Conservation (phyloP, 2,888 invertebrate genomes). For the Metallyticus violacea region DNA sequence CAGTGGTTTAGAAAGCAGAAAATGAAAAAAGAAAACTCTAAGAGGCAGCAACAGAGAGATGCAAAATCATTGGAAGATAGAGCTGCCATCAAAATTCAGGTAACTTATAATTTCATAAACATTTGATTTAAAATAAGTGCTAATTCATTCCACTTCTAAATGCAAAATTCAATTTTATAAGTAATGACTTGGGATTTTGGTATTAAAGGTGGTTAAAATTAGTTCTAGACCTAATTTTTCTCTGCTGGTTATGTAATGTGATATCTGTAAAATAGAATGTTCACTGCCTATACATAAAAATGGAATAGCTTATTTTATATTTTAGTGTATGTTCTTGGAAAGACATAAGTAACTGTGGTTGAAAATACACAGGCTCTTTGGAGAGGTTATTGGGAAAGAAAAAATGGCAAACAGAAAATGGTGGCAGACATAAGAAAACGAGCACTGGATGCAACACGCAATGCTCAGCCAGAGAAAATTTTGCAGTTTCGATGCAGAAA, state of each 20-base stretch:
- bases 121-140: neutral
- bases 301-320: no score
- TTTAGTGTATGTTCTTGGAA: no score
- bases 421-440: conserved; percentile 40
- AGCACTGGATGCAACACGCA: conserved; percentile 28
- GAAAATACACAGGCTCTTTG: conserved; percentile 42
- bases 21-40: neutral
- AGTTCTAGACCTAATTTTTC: no score
- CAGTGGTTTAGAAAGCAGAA: neutral
- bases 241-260: no score
- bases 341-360: no score
- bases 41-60: neutral
- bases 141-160: no score
- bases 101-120: neutral
- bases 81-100: conserved; percentile 22
- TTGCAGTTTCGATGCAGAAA: neutral
- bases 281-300: no score
- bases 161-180: no score
- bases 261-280: no score
- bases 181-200: no score
- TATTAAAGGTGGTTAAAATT: no score
- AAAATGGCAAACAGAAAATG: conserved; percentile 38
- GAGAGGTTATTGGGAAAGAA: conserved; percentile 46
- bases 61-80: conserved; percentile 32
- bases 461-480: neutral